Conservation (phyloP, 1,140 invertebrate genomes). For the Drosophila kanapiae region DNA sequence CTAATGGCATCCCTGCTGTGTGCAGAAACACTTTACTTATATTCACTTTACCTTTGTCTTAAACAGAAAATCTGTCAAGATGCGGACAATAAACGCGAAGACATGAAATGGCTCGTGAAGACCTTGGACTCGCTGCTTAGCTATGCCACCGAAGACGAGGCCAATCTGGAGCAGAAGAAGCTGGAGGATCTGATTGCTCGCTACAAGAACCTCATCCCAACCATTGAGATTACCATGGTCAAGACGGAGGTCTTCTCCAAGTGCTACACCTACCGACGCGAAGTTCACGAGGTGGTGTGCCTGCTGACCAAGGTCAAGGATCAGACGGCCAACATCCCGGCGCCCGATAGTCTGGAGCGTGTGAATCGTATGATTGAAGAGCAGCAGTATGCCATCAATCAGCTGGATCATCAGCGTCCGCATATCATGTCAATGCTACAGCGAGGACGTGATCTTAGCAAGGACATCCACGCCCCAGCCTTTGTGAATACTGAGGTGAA, state of each 20-base stretch:
- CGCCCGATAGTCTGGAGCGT: conserved; percentile 90
- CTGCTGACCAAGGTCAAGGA: conserved; percentile 91
- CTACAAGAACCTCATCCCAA: conserved; percentile 96
- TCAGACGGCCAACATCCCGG: conserved; percentile 88
- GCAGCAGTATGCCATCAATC: conserved; percentile 92
- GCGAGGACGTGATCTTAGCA: conserved; percentile 94
- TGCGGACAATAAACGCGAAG: conserved; percentile 94
- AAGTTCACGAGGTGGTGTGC: conserved; percentile 93
- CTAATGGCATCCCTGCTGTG: not conserved
- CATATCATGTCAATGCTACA: conserved; percentile 96
- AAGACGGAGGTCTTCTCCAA: conserved; percentile 96
- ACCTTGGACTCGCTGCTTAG: conserved; percentile 94
- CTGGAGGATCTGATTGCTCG: conserved; percentile 93
- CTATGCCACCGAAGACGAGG: conserved; percentile 92
- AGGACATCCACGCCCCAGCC: conserved; percentile 93
- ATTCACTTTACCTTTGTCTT: conserved; percentile 29
- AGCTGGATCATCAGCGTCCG: conserved; percentile 93
- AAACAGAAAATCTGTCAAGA: conserved; percentile 93
- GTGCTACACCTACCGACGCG: conserved; percentile 95
- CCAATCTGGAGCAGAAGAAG: conserved; percentile 91
- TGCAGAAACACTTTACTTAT: not conserved
- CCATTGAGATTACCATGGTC: conserved; percentile 96
- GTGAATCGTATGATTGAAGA: conserved; percentile 91
- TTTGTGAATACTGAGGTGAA: conserved; percentile 94
- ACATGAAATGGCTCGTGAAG: conserved; percentile 97